Evolutionary conservation across 2,113 vertebrate genomes (phyloP).

Genomic region (Myocastor coypus): DNA sequence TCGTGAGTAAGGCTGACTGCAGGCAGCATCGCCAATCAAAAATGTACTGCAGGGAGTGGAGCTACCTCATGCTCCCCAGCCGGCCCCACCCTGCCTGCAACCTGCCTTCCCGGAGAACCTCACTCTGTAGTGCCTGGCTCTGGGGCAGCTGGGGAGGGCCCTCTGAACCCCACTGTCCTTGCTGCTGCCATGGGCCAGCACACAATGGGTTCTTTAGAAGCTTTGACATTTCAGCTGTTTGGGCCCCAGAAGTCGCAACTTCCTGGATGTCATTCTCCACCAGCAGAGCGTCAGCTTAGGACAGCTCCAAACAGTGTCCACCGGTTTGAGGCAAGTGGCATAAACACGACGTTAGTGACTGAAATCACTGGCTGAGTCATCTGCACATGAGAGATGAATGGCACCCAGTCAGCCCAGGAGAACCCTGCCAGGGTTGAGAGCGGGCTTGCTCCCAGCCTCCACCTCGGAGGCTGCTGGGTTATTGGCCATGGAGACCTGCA

Average conservation of each 20-base stretch:
- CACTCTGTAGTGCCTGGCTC: not conserved
- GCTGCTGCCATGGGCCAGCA: not conserved
- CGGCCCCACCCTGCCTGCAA: not conserved
- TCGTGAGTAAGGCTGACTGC: fast-evolving
- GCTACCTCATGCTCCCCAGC: not conserved
- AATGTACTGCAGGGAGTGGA: not conserved
- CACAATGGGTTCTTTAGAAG: slow-evolving; percentile 67
- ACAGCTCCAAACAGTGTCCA: slow-evolving; percentile 43
- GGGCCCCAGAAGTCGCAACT: slow-evolving; percentile 46
- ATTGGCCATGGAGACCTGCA: not conserved
- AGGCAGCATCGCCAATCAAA: not conserved
- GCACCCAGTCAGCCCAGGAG: not conserved
- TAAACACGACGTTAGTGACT: slow-evolving; percentile 72
- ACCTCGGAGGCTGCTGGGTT: not conserved
- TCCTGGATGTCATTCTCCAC: slow-evolving; percentile 59
- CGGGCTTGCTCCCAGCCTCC: no score
- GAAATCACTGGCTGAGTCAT: slow-evolving; percentile 78
- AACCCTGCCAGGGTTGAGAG: not conserved
- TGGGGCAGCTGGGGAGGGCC: not conserved
- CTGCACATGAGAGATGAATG: slow-evolving; percentile 20
- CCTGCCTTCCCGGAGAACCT: not conserved
- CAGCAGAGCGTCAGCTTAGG: slow-evolving; percentile 32
- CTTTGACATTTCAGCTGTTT: slow-evolving; percentile 60
- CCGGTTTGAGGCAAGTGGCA: slow-evolving; percentile 4
- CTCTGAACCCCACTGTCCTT: not conserved